Evolutionary conservation across 1,140 invertebrate species (phyloP), one percentile per base, ranked within the genome.

Genomic region (Procambarus clarkii): DNA sequence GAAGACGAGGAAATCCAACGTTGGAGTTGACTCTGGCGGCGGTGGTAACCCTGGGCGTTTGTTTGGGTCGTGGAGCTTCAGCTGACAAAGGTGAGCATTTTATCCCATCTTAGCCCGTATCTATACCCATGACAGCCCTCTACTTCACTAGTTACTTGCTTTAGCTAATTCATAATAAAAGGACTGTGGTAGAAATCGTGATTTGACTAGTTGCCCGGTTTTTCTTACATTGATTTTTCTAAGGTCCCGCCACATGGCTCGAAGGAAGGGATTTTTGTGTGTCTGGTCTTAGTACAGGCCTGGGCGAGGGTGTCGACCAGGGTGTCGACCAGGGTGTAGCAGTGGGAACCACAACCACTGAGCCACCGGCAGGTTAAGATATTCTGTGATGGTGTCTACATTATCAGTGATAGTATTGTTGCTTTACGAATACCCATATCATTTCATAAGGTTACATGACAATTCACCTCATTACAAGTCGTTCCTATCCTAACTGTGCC

Each of bases 21-120:
- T 21, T 74, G 69, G 69, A 74, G 69, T 74, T 74, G 69, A 74
- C 69, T 34, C 8, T 74, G 69, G 69, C 69, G 69, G 69, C 69
- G 69, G 69, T 74, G 69, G 69, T 34, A 34, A 74, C 69, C 69
- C 69, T 74, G n/a, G n/a, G 69, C 69, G 69, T 74, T 24, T 74
- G 69, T 74, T 74, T 74, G 69, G 69, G 69, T 5, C 69, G n/a
- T 74, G n/a, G 69, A 74, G 69, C 24, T 34, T 24, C 69, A 34
- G 69, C 69, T 34, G 69, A 74, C 69, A 74, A 74, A 74, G 69
- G 69, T 74, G 34, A 24, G 24, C 8, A 21, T 34, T 74, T 64
- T 21, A 64, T n/a, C 60, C 60, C 18, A 64, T 18, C 13, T 18
- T 18, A 4, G 4, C 60, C 60, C 4, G 0, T 18, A 64, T 4